Evolutionary conservation across 2,113 vertebrate species (phyloP), one percentile per base, ranked within the genome.

Genomic region (Saguinus midas): DNA sequence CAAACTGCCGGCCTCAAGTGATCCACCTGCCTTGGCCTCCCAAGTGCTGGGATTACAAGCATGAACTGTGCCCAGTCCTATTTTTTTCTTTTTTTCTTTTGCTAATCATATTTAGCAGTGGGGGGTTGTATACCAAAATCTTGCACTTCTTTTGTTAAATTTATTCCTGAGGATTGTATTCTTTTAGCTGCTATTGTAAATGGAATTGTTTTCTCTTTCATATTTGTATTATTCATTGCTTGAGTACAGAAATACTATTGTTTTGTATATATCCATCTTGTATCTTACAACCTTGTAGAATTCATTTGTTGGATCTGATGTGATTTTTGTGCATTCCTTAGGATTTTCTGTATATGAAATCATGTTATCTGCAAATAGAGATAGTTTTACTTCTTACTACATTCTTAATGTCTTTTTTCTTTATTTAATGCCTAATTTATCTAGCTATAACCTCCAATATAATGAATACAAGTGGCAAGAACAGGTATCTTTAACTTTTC

Each of bases 131-230:
- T 32, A 64, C 61, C 61, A 64, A 78, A 45, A 35, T 37, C 27
- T 94, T 88, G 0, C 0, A 78, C 21, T 83, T 72, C 32, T 87
- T 68, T 35, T 68, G 32, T 68, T n/a, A 68, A n/a, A 68, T n/a
- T 68, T 68, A 68, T 68, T 68, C 16, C 32, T 68, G 16, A 68
- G 66, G 29, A 68, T 68, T 68, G 7, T n/a, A n/a, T 68, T 79
- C 11, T 52, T 83, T 92, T 94, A 79, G 27, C 45, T 73, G 14
- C 50, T 94, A 16, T 75, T 89, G 4, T 68, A 83, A 88, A 35
- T 83, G 23, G 35, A 87, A 72, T 72, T 79, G 2, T 87, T 89
- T 88, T 93, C 72, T 80, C 13, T 75, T 96, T 94, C 21, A 87
- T 68, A 61, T 58, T 75, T 75, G 64, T 16, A 40, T 75, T 87